phyloP scores from a whole-genome alignment of 2,113 vertebrate genomes.

The Paramormyrops kingsleyae region DNA sequence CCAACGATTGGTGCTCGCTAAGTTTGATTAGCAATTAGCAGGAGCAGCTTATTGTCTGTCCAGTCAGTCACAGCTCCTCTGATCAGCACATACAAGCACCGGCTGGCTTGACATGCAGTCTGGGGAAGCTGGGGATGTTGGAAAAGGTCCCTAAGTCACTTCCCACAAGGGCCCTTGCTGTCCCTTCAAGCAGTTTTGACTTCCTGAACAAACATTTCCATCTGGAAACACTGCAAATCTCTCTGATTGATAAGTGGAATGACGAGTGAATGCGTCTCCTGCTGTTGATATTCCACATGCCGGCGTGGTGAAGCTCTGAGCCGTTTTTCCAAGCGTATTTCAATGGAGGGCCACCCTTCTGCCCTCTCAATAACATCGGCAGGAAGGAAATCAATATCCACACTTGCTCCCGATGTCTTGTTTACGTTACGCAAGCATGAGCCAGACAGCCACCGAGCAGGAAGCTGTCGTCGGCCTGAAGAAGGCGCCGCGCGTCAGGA shows the following conservation, averaged over 20 bases:
- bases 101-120: neutral
- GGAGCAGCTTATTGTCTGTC: neutral
- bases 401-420: slow-evolving; percentile 35
- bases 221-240: neutral
- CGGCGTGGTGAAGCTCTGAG: neutral
- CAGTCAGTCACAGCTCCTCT: neutral
- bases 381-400: slow-evolving; percentile 51
- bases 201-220: neutral
- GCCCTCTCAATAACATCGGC: slow-evolving; percentile 16
- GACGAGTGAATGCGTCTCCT: neutral
- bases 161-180: neutral
- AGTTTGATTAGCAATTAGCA: neutral
- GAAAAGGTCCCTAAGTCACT: neutral
- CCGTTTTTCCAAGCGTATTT: slow-evolving; percentile 19
- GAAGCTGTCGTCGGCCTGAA: slow-evolving; percentile 43
- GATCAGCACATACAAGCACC: neutral
- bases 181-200: neutral
- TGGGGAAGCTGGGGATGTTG: neutral
- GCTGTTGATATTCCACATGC: neutral
- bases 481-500: slow-evolving; percentile 43
- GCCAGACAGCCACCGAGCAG: slow-evolving; percentile 25
- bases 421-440: slow-evolving; percentile 36
- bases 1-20: neutral
- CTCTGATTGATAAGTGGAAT: neutral
- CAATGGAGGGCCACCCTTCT: slow-evolving; percentile 22